A percentile compares a stretch with the other conserved stretches of the same genome.
Evolutionary conservation across 2,888 invertebrate species (phyloP).

Genomic region (Chrysolina americana): DNA sequence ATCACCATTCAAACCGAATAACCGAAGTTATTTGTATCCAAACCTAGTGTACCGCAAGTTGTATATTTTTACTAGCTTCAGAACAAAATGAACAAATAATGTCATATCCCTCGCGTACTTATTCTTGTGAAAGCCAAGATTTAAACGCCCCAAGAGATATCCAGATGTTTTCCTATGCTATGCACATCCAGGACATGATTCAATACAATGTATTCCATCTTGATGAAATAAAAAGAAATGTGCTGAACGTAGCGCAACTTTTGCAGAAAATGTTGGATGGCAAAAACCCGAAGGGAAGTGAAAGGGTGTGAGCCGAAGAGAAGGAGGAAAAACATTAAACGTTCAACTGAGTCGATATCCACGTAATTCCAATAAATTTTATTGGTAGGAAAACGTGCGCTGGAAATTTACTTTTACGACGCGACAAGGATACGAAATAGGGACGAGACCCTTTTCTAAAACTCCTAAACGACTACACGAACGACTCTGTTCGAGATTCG

Average conservation of each 20-base stretch:
- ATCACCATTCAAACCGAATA: not conserved
- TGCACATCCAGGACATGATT: constrained; percentile 34
- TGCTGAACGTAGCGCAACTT: constrained; percentile 24
- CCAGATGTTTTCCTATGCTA: constrained; percentile 13
- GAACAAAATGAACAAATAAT: constrained; percentile 9
- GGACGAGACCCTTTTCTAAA: constrained; percentile 46
- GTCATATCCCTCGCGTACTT: constrained; percentile 1
- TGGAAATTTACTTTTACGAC: constrained; percentile 67
- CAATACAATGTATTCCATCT: constrained; percentile 49
- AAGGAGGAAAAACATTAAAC: constrained; percentile 55
- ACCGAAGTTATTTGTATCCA: not conserved
- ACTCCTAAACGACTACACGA: constrained; percentile 50
- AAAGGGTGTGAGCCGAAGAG: constrained; percentile 27
- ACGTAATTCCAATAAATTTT: constrained; percentile 69
- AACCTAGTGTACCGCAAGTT: not conserved
- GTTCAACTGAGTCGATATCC: constrained; percentile 64
- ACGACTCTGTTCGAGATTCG: constrained; percentile 45
- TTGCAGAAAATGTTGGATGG: constrained; percentile 25
- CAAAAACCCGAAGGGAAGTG: constrained; percentile 10
- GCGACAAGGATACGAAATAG: constrained; percentile 52
- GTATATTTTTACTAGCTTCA: not conserved
- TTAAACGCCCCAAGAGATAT: not conserved
- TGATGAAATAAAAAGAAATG: constrained; percentile 46
- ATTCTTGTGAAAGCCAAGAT: constrained; percentile 19
- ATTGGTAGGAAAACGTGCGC: constrained; percentile 67